Percentiles rank a stretch among this genome's conserved stretches.
Conservation (phyloP, 2,797 vertebrate species). For the Melanotaenia parkinsoni region DNA sequence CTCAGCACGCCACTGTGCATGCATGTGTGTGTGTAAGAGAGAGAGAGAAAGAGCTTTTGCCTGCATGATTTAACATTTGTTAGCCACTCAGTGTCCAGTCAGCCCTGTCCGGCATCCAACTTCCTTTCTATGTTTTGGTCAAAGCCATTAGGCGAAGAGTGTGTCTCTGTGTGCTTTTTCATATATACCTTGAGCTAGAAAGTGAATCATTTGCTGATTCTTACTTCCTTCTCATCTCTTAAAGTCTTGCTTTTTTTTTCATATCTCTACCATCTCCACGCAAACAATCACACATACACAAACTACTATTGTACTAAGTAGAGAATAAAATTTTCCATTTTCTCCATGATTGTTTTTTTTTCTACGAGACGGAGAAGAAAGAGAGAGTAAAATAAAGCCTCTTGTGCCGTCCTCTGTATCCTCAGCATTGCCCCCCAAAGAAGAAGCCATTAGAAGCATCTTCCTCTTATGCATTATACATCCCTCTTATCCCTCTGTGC, state of each 20-base stretch:
- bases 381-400: constrained; percentile 56
- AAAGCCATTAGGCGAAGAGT: constrained; percentile 74
- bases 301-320: constrained; percentile 43
- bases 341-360: constrained; percentile 50
- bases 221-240: constrained; percentile 63
- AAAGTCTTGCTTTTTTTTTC: constrained; percentile 66
- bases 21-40: constrained; percentile 27
- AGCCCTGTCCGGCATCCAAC: constrained; percentile 71
- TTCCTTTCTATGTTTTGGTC: constrained; percentile 76
- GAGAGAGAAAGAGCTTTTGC: constrained; percentile 63
- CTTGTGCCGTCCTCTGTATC: constrained; percentile 66
- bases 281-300: constrained; percentile 12
- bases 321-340: constrained; percentile 60
- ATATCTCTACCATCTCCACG: constrained; percentile 12
- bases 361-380: constrained; percentile 53
- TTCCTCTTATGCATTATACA: constrained; percentile 80
- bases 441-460: constrained; percentile 79
- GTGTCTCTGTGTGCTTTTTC: constrained; percentile 51
- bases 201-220: constrained; percentile 67
- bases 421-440: constrained; percentile 68
- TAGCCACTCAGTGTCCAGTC: constrained; percentile 79
- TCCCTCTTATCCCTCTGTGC: constrained; percentile 72
- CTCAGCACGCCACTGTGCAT: constrained; percentile 73
- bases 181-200: constrained; percentile 56
- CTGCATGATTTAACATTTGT: constrained; percentile 82